Base-by-base conservation (phyloP, 2,797 vertebrate species). In the Steatocranus sp. region DNA sequence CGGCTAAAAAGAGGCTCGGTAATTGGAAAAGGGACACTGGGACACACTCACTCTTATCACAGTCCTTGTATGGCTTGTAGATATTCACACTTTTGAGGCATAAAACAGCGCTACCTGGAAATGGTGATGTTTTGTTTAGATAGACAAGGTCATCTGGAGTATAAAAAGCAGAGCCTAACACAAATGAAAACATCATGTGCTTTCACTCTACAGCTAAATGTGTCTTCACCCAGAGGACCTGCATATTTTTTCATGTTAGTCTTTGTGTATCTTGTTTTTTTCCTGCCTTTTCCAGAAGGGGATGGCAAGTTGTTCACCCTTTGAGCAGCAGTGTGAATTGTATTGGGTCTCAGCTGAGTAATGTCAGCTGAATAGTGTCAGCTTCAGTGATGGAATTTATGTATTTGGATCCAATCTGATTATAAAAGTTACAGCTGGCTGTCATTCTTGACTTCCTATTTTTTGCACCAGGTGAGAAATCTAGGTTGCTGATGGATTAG, bases 311-410 rank as follows among this genome's bases (percentile, higher is more conserved):
- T 76, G 51, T 84, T 87, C 75, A 88, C 81, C 81, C 76, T 83
- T 84, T 84, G 58, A 88, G 56, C 75, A 91, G 83, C 63, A 36
- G 93, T 95, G 94, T 92, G 93, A 95, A 95, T 94, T 94, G 84
- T 92, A 81, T 88, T 73, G 80, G 85, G 79, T 92, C 92, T 92
- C 93, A 49, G 80, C 74, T 88, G 94, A 93, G 84, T 80, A 68
- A 54, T 9, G 38, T 58, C 68, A 32, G 75, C 74, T 88, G 93
- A 93, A 86, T 80, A 68, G 58, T 9, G 32, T 58, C 56, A 32
- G 76, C 77, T 88, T 81, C 63, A 78, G 78, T 32, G 36, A 76
- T 43, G 46, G 30, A 50, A 12, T 78, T 27, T 36, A 8, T 50
- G 34, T 82, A 87, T 83, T 68, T 54, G 4, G 27, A 74, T n/a